A percentile compares a stretch with the other conserved stretches of the same genome.
phyloP scores from a whole-genome alignment of 2,888 invertebrate genomes.

The Portevinia maculata region DNA sequence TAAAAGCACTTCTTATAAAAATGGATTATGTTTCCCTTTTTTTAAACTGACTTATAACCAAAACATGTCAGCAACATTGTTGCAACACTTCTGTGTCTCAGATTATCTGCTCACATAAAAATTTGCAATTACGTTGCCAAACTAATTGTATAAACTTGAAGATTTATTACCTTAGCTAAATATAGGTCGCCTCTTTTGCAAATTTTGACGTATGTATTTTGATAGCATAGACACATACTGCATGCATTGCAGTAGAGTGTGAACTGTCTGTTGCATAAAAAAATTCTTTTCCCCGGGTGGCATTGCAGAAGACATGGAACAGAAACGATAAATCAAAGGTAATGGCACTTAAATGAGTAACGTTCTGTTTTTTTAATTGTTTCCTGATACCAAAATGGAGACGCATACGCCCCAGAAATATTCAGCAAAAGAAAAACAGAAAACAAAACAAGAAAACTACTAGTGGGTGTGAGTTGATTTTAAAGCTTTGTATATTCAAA shows the following conservation, averaged over 20 bases:
- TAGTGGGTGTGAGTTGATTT: constrained; percentile 46
- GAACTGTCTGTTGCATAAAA: constrained; percentile 2
- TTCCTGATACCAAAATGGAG: background rate
- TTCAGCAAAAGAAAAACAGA: background rate
- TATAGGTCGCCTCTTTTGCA: constrained; percentile 9
- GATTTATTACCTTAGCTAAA: constrained; percentile 16
- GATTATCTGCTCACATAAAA: no score
- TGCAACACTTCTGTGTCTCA: background rate
- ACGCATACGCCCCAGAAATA: background rate
- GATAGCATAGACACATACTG: background rate
- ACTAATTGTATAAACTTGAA: background rate
- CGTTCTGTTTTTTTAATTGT: background rate
- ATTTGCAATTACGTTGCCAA: background rate
- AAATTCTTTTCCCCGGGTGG: background rate
- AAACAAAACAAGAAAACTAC: constrained; percentile 21
- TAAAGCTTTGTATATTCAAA: constrained; percentile 24
- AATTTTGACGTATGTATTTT: no score
- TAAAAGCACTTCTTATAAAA: no score
- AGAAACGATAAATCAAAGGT: constrained; percentile 38
- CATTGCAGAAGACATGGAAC: background rate
- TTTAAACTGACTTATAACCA: no score
- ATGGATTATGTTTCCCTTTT: no score
- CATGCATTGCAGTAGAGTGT: background rate
- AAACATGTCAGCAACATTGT: constrained; percentile 20
- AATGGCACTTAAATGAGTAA: constrained; percentile 33